phyloP scores from a whole-genome alignment of 2,797 vertebrate species.

The Chiloscyllium punctatum region DNA sequence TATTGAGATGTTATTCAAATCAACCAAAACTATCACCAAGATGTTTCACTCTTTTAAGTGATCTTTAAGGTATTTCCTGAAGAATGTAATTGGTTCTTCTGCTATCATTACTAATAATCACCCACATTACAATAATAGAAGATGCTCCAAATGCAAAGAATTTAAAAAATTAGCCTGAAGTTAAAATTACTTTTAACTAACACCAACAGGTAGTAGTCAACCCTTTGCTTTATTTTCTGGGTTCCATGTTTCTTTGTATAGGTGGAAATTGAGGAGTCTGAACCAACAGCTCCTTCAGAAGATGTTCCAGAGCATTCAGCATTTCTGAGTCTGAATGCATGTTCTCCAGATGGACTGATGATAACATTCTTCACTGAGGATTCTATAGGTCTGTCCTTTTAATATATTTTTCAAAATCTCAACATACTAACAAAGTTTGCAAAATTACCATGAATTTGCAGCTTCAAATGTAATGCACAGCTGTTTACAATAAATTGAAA shows the following conservation, averaged over 20 bases:
- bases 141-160: neutral
- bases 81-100: neutral
- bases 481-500: neutral
- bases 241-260: neutral
- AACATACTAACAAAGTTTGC: neutral
- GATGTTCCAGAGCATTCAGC: conserved; percentile 8
- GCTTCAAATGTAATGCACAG: neutral
- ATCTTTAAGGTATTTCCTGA: neutral
- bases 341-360: conserved; percentile 72
- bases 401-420: neutral
- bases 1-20: neutral
- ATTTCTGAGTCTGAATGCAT: conserved; percentile 67
- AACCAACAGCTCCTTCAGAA: neutral
- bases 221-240: neutral
- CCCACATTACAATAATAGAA: neutral
- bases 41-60: neutral
- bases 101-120: neutral
- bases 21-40: neutral
- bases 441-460: neutral
- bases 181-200: neutral
- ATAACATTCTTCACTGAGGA: conserved; percentile 63
- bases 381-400: conserved; percentile 56
- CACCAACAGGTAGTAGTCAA: neutral
- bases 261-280: neutral
- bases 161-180: too few relatives aligned